A percentile compares a stretch with the other conserved stretches of the same genome.
phyloP scores from a whole-genome alignment of 2,888 invertebrate genomes.

The Caenorhabditis uteleia region DNA sequence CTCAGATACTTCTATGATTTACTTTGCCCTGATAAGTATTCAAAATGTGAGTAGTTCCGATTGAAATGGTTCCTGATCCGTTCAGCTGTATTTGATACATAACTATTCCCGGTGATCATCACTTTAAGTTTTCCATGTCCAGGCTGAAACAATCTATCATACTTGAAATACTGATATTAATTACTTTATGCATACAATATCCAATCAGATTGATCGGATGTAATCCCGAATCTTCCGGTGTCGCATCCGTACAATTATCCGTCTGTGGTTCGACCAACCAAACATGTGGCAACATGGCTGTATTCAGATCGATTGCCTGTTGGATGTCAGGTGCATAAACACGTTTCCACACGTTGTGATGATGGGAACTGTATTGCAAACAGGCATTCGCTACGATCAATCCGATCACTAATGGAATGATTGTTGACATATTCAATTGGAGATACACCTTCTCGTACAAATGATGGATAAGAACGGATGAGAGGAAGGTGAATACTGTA shows the following conservation, averaged over 20 bases:
- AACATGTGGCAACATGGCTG: conserved; percentile 2
- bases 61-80: too few species aligned
- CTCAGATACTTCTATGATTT: too few species aligned
- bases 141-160: too few species aligned
- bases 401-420: neutral
- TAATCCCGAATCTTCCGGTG: too few species aligned
- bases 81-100: conserved; percentile 7
- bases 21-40: too few species aligned
- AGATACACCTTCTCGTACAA: conserved; percentile 11
- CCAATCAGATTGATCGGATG: too few species aligned
- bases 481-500: conserved; percentile 6
- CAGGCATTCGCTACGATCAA: conserved; percentile 5
- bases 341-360: conserved; percentile 7
- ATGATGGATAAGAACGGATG: conserved; percentile 10
- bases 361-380: conserved; percentile 9
- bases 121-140: conserved; percentile 4
- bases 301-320: conserved; percentile 5
- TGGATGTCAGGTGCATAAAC: neutral
- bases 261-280: too few species aligned
- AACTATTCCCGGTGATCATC: conserved; percentile 18
- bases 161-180: too few species aligned
- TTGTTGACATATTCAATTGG: neutral
- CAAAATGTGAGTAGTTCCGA: too few species aligned
- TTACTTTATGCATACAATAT: too few species aligned
- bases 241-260: too few species aligned